Evolutionary conservation across 2,797 vertebrate genomes (phyloP), one percentile per base, ranked within the genome.

Genomic region (Halcyon smyrnensis): DNA sequence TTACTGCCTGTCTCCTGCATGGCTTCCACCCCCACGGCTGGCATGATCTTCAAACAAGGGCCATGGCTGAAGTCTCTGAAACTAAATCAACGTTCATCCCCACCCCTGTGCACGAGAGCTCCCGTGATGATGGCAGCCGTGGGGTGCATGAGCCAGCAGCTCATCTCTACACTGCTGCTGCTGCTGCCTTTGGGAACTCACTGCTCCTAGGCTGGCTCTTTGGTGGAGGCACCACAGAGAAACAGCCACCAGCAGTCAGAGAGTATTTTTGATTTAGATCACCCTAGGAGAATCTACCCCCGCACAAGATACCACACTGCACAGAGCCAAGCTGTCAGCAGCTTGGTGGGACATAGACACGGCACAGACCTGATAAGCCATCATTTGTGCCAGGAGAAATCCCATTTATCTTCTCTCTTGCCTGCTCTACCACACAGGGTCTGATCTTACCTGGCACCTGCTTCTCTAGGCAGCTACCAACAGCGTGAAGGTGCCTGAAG

Each of bases 321-420:
- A 15, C 2, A 8, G 37, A 87, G 11, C 37, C 14, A 45, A 21
- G 17, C 16, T 77, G n/a, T 70, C 41, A 81, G 16, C 48, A 73
- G 60, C 60, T 90, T 5, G 4, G 2, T 30, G 15, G 57, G 46
- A 24, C 7, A 27, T 39, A 76, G 64, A 30, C 0, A 0, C 1
- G 15, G 45, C 12, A 8, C 43, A 11, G 12, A 21, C 12, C 30
- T 78, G 67, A 43, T 56, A 20, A 67, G 30, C 27, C 51, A 43
- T 54, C 50, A 15, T 54, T 83, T 73, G 27, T 79, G 25, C 16
- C 0, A 0, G 39, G 30, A 75, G 23, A 67, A 93, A 74, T 74
- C n/a, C 36, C 27, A 5, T 70, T 92, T 85, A 16, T 74, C 45
- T 77, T 65, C 34, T 65, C 6, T 87, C 30, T 62, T 39, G 21